Evolutionary conservation across 2,888 invertebrate genomes (phyloP), one percentile per base, ranked within the genome.

Genomic region (Acanthosepion pharaonis): DNA sequence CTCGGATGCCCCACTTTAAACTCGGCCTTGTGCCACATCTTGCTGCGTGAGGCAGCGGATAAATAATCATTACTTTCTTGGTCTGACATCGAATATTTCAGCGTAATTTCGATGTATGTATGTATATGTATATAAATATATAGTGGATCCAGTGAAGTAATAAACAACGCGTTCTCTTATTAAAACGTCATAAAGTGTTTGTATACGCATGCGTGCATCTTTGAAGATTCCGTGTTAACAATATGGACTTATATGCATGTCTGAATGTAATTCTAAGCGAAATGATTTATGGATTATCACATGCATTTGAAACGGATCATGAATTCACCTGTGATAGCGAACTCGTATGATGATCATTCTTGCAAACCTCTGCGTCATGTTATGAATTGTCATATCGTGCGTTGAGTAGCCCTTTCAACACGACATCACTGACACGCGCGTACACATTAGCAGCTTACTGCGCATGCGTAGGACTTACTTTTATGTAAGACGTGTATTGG

Each of bases 261-360:
- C n/a, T 15, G 78, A 78, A 78, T 78, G 78, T n/a, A 78, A 78
- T 78, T 78, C 11, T n/a, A 33, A 18, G n/a, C 78, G n/a, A 78
- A 11, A 78, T 78, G 78, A 78, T 78, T 78, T 78, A 78, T 78
- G 78, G 78, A 78, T 78, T 33, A 78, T 78, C 11, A 78, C 78
- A 78, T 33, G 78, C n/a, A 78, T 78, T 78, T 78, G 78, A 78
- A 78, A 78, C 78, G 78, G 78, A 78, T 78, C 78, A 33, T 78
- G 78, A 78, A 78, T 78, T 78, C n/a, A 78, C 78, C n/a, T 78
- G n/a, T 78, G n/a, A 59, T 59, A 59, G 23, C 59, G 42, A 5
- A 20, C 59, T 59, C 59, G 23, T 23, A 59, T 23, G 59, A 59
- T 78, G n/a, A 23, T 15, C n/a, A 8, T n/a, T n/a, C 15, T 78